Percentiles rank a stretch among this genome's conserved stretches.
Evolutionary conservation across 2,888 invertebrate species (phyloP).

Genomic region (Polymixis flavicincta): DNA sequence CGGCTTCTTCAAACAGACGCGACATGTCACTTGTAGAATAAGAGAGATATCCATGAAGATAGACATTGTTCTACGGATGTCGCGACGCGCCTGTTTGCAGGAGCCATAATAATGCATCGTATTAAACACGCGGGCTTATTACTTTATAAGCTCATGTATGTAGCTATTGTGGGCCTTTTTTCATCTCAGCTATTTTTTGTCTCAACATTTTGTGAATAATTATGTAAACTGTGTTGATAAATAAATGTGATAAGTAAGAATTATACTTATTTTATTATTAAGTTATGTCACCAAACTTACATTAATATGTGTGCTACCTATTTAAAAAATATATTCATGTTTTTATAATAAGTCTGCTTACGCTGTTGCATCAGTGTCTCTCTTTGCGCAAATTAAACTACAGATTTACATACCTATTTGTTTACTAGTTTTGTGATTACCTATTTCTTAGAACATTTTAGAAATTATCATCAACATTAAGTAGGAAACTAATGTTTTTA

Average conservation of each 20-base stretch:
- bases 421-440: background rate
- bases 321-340: background rate
- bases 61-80: too few species aligned
- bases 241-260: slow-evolving; percentile 1
- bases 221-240: background rate
- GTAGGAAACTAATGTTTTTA: too few species aligned
- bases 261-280: background rate
- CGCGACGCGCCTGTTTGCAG: too few species aligned
- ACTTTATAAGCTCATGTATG: background rate
- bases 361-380: background rate
- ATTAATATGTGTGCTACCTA: background rate
- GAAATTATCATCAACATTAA: background rate
- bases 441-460: background rate
- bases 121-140: background rate
- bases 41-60: too few species aligned
- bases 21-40: too few species aligned
- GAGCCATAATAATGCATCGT: background rate
- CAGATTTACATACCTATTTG: background rate
- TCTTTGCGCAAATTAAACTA: background rate
- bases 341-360: too few species aligned
- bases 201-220: background rate
- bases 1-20: too few species aligned
- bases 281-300: background rate
- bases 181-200: background rate
- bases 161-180: background rate